These are phyloP conservation scores for Helobdella robusta DNA, from an alignment of 2,888 invertebrate species.

Conservation along the genomic window DNA sequence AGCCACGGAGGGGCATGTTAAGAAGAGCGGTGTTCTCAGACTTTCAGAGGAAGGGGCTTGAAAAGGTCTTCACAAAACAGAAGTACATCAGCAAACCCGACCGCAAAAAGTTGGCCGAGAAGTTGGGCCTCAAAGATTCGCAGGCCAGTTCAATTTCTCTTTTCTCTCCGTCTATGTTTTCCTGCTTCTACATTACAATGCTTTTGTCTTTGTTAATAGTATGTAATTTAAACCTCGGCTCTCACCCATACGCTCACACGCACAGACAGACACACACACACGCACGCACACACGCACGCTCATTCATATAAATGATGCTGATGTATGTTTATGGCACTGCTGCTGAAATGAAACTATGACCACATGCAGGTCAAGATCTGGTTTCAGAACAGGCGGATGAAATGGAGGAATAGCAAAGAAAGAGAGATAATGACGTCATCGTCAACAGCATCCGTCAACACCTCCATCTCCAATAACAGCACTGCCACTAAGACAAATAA, in stretches of 20 bases:
- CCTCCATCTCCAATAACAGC: not conserved
- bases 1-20: constrained; percentile 92
- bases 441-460: constrained; percentile 1
- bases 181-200: not conserved
- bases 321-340: no score
- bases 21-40: constrained; percentile 92
- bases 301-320: no score
- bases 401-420: constrained; percentile 95
- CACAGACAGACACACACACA: not conserved
- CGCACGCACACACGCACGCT: not conserved
- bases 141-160: constrained; percentile 61
- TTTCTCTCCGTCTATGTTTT: not conserved
- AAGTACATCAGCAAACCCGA: constrained; percentile 98
- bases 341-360: no score
- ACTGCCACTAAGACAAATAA: not conserved
- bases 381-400: constrained; percentile 98
- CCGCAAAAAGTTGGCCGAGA: constrained; percentile 89
- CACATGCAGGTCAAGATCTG: constrained; percentile 66
- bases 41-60: constrained; percentile 84
- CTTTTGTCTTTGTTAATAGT: no score
- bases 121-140: constrained; percentile 88
- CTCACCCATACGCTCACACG: not conserved
- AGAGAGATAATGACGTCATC: constrained; percentile 57
- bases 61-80: constrained; percentile 88
- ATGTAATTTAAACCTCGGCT: no score